Evolutionary conservation across 2,888 invertebrate species (phyloP).

Genomic region (Mesopsocus fuscifrons): DNA sequence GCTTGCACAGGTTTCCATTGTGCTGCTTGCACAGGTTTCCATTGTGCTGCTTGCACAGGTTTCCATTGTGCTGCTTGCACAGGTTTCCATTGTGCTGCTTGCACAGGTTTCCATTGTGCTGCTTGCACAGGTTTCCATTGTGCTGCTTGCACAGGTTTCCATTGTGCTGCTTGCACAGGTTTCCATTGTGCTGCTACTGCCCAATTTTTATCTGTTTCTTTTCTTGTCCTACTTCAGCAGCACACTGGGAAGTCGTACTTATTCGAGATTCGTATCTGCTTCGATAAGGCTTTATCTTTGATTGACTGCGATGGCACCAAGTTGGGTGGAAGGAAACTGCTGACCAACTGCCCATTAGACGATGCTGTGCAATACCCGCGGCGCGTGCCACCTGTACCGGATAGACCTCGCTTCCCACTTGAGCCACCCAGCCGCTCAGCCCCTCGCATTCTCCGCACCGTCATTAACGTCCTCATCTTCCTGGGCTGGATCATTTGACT

Average conservation of each 20-base stretch:
- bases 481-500: too few species aligned
- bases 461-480: not conserved
- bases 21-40: too few species aligned
- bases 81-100: too few species aligned
- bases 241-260: conserved; percentile 34
- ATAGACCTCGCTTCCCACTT: not conserved
- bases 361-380: conserved; percentile 14
- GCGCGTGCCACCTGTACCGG: conserved; percentile 9
- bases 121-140: too few species aligned
- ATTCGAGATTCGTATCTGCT: conserved; percentile 54
- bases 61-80: too few species aligned
- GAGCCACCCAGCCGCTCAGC: not conserved
- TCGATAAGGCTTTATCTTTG: conserved; percentile 41
- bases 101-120: too few species aligned
- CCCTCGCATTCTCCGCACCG: not conserved
- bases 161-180: too few species aligned
- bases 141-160: too few species aligned
- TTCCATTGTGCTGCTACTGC: too few species aligned
- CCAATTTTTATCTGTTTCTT: not conserved
- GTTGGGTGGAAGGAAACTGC: not conserved
- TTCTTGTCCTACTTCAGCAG: conserved; percentile 22
- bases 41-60: too few species aligned
- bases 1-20: too few species aligned
- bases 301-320: conserved; percentile 43
- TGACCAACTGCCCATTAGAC: conserved; percentile 15